Base-by-base conservation (phyloP, 92 coral and sea anemone genomes). In the Heteractis magnifica region DNA sequence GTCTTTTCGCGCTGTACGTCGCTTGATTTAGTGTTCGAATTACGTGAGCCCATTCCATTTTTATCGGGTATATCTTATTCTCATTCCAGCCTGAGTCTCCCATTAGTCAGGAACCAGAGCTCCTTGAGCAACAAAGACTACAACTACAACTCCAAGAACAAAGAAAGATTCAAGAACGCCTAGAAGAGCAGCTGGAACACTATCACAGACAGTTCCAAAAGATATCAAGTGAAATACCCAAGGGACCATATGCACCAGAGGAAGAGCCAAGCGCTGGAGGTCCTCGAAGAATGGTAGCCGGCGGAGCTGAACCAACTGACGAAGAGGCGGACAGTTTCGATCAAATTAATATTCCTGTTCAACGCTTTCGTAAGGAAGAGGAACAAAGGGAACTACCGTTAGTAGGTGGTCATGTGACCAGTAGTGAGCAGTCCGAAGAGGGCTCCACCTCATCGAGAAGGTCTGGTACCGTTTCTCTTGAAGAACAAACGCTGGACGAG, bases 121-220 rank as follows among this genome's bases (percentile, higher is more conserved):
- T 81, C 9, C 87, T 89, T 52, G 91, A 93, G 78, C 97, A 91
- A 60, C 88, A 93, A 76, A 84, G 86, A 83, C 92, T 93, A 10
- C 91, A 87, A 77, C 90, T 85, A 0, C 92, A 91, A 84, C 93
- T 94, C n/a, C 93, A 94, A 52, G 95, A 91, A 60, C 98, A 94
- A 79, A 85, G 89, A 71, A 85, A 87, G 51, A 89, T 92, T 15
- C 93, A 94, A 56, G 90, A 94, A 83, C 94, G 92, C 56, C 88
- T 94, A 8, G 93, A 94, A 56, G 95, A 91, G 19, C 93, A 94
- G 81, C 84, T 94, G 16, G 84, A 85, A 64, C 82, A 81, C 71
- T 91, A 91, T 72, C 91, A 91, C 19, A 88, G 58, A 8, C 88
- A 82, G 80, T 81, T 91, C 21, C 65, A 84, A 15, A 81, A 81